phyloP scores from a whole-genome alignment of 92 coral and sea anemone genomes.

The Umimayanthus chanpuru region DNA sequence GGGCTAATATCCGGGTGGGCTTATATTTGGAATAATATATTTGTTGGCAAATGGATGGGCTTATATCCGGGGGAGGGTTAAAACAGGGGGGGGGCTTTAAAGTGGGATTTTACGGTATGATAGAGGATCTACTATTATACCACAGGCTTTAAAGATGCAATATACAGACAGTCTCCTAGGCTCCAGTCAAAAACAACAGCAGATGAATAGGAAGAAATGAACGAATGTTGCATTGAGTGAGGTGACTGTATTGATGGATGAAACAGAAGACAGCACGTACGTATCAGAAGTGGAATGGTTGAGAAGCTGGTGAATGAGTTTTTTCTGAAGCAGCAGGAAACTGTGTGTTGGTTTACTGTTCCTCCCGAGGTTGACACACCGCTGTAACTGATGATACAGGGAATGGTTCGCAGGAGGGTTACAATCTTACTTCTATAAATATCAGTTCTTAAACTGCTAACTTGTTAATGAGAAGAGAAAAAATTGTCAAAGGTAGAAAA shows the following conservation, averaged over 20 bases:
- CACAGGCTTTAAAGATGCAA: not conserved
- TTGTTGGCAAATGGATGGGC: no score
- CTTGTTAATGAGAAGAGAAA: no score
- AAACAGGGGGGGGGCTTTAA: no score
- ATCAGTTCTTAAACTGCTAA: not conserved
- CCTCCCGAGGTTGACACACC: slow-evolving; percentile 78
- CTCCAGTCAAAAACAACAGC: slow-evolving; percentile 25
- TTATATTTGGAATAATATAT: no score
- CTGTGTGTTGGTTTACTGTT: slow-evolving; percentile 49
- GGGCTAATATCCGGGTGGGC: no score
- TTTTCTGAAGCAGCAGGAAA: slow-evolving; percentile 39
- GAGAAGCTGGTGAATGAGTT: not conserved
- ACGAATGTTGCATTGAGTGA: slow-evolving; percentile 27
- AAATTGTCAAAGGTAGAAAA: no score
- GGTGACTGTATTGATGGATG: slow-evolving; percentile 23
- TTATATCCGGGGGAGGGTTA: no score
- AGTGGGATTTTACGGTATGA: no score
- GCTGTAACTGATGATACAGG: slow-evolving; percentile 62
- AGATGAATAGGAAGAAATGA: not conserved
- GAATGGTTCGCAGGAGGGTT: slow-evolving; percentile 72
- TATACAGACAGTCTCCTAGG: slow-evolving; percentile 5
- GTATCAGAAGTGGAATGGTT: not conserved
- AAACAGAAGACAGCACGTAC: slow-evolving; percentile 10
- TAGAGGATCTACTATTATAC: not conserved
- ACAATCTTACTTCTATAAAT: not conserved